A percentile compares a stretch with the other conserved stretches of the same genome.
Conservation (phyloP, 2,797 vertebrate species). For the Halcyon badia region DNA sequence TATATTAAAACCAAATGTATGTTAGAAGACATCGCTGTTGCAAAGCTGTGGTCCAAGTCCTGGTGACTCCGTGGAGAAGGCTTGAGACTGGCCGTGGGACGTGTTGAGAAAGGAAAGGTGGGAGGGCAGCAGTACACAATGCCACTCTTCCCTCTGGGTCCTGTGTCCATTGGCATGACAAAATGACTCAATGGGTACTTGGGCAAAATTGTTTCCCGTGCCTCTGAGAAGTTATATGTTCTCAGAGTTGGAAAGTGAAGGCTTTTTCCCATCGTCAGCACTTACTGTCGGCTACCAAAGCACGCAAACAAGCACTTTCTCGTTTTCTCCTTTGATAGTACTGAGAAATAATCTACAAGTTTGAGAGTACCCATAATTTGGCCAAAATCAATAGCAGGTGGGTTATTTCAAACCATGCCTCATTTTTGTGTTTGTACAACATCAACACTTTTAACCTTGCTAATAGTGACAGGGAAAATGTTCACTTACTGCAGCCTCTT, state of each 20-base stretch:
- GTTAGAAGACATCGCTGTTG: not conserved
- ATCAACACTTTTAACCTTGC: constrained; percentile 71
- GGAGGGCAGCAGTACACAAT: not conserved
- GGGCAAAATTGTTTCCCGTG: not conserved
- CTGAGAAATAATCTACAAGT: constrained; percentile 55
- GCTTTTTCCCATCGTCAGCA: not conserved
- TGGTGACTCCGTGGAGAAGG: not conserved
- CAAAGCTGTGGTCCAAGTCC: not conserved
- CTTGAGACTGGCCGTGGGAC: not conserved
- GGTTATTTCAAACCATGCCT: constrained; percentile 66
- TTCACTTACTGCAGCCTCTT: constrained; percentile 43
- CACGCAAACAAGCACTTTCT: not conserved
- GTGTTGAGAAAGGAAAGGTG: not conserved
- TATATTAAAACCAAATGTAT: constrained; percentile 50
- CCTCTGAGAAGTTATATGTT: not conserved
- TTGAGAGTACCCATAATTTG: constrained; percentile 28
- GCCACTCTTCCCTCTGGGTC: accelerated
- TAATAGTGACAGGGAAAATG: not conserved
- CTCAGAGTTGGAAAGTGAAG: not conserved
- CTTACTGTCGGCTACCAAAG: not conserved
- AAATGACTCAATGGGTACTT: not conserved
- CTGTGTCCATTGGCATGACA: not conserved
- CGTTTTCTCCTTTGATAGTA: not conserved
- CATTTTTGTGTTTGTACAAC: constrained; percentile 68
- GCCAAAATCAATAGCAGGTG: constrained; percentile 67